Conservation (phyloP, 2,113 vertebrate species). For the Rhinopomastus cyanomelas region DNA sequence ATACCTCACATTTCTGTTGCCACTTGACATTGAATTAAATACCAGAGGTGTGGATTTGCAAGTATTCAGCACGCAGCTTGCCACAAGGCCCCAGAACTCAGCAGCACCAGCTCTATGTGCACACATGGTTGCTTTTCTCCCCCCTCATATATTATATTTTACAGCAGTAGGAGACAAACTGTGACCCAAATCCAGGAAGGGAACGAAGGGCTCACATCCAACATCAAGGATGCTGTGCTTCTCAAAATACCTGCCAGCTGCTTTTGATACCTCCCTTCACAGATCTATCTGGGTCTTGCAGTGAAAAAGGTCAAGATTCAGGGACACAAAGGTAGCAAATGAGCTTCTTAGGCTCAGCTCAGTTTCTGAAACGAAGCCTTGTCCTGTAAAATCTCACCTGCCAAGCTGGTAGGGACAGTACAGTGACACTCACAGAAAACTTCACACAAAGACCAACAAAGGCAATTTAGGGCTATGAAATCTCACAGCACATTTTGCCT, state of each 20-base stretch:
- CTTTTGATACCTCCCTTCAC: not conserved
- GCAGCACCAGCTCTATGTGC: not conserved
- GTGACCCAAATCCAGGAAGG: constrained; percentile 5
- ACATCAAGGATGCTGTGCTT: not conserved
- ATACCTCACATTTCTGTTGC: not conserved
- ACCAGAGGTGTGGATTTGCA: not conserved
- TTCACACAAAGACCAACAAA: not conserved
- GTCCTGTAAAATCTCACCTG: not conserved
- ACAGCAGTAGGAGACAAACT: not conserved
- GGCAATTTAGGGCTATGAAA: not conserved
- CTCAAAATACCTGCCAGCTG: constrained; percentile 43
- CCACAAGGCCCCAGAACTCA: not conserved
- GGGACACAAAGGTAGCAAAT: not conserved
- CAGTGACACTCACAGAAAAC: not conserved
- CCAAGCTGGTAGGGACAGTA: not conserved
- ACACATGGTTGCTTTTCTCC: not conserved
- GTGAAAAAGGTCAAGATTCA: not conserved
- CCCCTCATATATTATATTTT: not conserved
- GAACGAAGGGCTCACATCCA: constrained; percentile 10
- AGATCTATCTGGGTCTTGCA: constrained; percentile 2
- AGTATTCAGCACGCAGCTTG: not conserved
- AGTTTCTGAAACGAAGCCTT: not conserved
- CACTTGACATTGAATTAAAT: not conserved
- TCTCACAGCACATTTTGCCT: not conserved
- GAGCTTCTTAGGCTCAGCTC: not conserved